Conservation (phyloP, 2,113 vertebrate species). For the Cheirogaleus medius region DNA sequence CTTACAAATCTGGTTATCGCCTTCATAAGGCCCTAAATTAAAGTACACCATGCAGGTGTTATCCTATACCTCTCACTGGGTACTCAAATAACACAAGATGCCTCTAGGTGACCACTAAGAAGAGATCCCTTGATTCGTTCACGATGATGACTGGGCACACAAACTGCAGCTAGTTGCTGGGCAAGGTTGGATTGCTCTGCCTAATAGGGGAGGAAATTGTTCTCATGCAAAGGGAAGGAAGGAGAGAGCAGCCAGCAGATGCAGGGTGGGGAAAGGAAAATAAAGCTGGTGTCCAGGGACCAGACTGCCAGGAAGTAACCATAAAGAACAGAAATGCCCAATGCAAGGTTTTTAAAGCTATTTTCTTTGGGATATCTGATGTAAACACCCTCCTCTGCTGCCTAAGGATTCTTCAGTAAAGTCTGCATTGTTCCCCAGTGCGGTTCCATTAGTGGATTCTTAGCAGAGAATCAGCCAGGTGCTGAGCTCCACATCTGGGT, state of each 20-base stretch:
- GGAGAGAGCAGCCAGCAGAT: background rate
- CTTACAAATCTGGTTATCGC: background rate
- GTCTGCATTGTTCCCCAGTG: background rate
- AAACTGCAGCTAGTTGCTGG: background rate
- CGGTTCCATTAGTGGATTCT: background rate
- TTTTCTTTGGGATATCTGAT: background rate
- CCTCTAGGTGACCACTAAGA: too few relatives aligned
- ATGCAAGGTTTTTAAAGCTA: background rate
- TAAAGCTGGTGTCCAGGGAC: background rate
- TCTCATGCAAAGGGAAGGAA: background rate
- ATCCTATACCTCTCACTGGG: background rate
- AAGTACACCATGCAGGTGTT: background rate
- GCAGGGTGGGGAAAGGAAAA: background rate
- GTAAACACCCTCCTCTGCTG: background rate
- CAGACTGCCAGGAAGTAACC: background rate
- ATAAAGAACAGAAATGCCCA: background rate
- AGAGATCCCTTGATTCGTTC: background rate
- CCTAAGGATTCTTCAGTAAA: background rate
- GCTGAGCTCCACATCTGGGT: background rate
- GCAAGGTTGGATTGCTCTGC: background rate
- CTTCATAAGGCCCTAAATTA: background rate
- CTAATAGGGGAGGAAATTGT: background rate
- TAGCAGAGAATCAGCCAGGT: background rate
- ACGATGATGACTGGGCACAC: background rate
- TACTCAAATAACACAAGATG: background rate